Percentiles rank a stretch among this genome's conserved stretches.
phyloP scores from a whole-genome alignment of 2,797 vertebrate species.

The Darevskia nairensis region DNA sequence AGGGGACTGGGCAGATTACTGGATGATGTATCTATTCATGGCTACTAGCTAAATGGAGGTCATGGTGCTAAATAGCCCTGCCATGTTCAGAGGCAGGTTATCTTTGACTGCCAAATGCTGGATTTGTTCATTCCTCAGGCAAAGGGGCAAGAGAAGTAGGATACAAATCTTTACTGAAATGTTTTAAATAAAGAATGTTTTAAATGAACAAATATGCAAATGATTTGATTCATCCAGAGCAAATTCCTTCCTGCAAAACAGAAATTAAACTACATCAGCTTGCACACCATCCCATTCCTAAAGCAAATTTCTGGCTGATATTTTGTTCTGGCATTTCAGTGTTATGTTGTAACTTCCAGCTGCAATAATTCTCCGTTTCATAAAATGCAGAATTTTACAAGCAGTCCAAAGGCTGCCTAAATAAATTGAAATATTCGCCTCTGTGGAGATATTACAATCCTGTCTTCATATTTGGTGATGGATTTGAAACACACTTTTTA shows the following conservation, averaged over 20 bases:
- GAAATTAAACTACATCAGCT: constrained; percentile 30
- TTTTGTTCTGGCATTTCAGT: constrained; percentile 56
- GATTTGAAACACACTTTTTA: constrained; percentile 55
- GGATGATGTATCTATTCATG: not conserved
- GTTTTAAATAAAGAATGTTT: not conserved
- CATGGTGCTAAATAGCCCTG: not conserved
- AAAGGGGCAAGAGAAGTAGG: not conserved
- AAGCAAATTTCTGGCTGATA: constrained; percentile 58
- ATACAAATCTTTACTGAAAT: not conserved
- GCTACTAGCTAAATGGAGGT: not conserved
- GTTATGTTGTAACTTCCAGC: constrained; percentile 55
- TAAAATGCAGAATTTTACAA: constrained; percentile 66
- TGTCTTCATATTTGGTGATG: constrained; percentile 60
- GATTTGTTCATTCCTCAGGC: not conserved
- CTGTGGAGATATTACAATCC: constrained; percentile 45
- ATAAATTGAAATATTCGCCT: constrained; percentile 63
- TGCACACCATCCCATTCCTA: constrained; percentile 42
- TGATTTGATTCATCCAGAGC: constrained; percentile 28
- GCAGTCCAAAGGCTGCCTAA: constrained; percentile 64
- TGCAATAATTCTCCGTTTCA: constrained; percentile 68
- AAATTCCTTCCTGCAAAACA: not conserved
- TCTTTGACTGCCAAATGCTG: not conserved
- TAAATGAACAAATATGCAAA: constrained; percentile 33
- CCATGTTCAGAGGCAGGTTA: not conserved
- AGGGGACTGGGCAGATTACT: no score